Conservation (phyloP, 2,888 invertebrate species). For the Plusia festucae region DNA sequence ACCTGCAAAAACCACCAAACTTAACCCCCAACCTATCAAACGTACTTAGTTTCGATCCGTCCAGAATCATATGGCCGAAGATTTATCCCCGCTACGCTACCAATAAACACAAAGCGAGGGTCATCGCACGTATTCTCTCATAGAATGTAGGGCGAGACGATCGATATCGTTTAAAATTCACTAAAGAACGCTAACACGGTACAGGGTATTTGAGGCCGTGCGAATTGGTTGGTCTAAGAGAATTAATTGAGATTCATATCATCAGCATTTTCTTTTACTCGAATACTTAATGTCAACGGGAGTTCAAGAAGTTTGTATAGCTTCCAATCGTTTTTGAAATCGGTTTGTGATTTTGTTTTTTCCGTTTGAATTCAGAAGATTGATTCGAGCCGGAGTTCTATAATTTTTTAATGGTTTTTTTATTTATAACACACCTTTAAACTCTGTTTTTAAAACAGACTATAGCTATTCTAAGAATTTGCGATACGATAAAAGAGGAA, state of each 20-base stretch:
- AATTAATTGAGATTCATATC: slow-evolving; percentile 47
- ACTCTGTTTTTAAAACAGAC: too few relatives aligned
- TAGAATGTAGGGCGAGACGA: slow-evolving; percentile 79
- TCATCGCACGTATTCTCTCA: slow-evolving; percentile 63
- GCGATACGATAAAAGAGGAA: too few relatives aligned
- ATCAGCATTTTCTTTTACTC: slow-evolving; percentile 41
- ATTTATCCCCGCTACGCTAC: slow-evolving; percentile 64
- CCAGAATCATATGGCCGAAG: slow-evolving; percentile 59
- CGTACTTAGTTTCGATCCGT: slow-evolving; percentile 43
- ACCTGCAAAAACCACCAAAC: slow-evolving; percentile 16
- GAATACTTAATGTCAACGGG: slow-evolving; percentile 1
- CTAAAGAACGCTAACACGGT: slow-evolving; percentile 69
- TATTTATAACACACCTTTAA: too few relatives aligned
- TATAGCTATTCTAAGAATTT: too few relatives aligned
- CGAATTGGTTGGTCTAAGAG: slow-evolving; percentile 42
- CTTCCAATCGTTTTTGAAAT: background rate
- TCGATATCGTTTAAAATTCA: slow-evolving; percentile 85
- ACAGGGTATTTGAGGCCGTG: slow-evolving; percentile 60
- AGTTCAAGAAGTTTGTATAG: background rate
- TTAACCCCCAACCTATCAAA: background rate
- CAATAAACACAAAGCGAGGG: slow-evolving; percentile 62
- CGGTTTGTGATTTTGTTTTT: background rate
- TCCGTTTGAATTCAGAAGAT: background rate
- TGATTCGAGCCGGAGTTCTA: too few relatives aligned
- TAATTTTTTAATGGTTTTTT: too few relatives aligned